These are phyloP conservation scores for Amaurobius ferox DNA, from an alignment of 2,888 invertebrate genomes.

Conservation along the genomic window DNA sequence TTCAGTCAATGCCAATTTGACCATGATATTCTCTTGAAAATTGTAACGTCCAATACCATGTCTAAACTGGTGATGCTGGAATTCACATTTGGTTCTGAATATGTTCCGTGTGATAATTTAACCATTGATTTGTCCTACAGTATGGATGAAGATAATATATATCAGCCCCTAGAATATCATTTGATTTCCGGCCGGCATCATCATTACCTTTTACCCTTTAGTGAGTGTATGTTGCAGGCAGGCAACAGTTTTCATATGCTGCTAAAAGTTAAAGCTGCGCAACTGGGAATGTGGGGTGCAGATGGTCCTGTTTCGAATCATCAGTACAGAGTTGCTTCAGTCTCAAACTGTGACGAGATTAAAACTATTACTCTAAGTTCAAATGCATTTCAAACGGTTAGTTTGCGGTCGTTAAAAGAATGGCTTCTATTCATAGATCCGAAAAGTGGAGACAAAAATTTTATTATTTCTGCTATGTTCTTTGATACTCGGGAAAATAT, in stretches of 20 bases:
- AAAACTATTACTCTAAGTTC: neutral
- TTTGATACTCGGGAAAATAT: neutral
- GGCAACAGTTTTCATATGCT: neutral
- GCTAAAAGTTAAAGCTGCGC: neutral
- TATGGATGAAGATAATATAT: neutral
- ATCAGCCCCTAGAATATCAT: neutral
- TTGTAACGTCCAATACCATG: neutral
- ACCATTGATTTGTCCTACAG: neutral
- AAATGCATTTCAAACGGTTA: neutral
- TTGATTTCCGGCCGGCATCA: neutral
- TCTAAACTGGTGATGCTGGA: constrained; percentile 21
- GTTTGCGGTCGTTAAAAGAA: constrained; percentile 21
- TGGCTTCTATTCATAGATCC: constrained; percentile 36
- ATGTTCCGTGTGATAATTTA: constrained; percentile 5
- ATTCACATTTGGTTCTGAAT: constrained; percentile 24
- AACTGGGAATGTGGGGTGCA: neutral
- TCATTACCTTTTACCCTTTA: constrained; percentile 15
- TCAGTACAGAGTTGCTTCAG: constrained; percentile 13
- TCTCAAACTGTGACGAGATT: constrained; percentile 13
- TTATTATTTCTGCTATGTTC: constrained; percentile 16
- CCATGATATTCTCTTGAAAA: constrained; percentile 5
- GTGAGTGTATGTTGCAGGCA: neutral
- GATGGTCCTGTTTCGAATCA: constrained; percentile 19
- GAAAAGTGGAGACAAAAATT: neutral
- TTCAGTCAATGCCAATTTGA: constrained; percentile 8